Evolutionary conservation across 2,797 vertebrate genomes (phyloP), one percentile per base, ranked within the genome.

Genomic region (Decapterus maruadsi): DNA sequence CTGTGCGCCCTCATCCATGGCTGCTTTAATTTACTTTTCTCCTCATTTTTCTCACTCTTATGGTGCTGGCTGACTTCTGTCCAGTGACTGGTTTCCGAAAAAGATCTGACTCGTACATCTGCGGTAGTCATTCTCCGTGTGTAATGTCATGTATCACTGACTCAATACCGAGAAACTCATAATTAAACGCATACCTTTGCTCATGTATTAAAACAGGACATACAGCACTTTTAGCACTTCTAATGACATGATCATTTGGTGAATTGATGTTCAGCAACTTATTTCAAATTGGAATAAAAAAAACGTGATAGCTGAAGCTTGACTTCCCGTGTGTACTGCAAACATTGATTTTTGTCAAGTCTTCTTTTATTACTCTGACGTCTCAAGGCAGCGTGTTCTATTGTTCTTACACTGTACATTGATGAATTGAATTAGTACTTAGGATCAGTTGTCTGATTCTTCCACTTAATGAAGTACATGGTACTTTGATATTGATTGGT

Each of bases 361-460:
- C 1, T 22, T 53, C 13, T 60, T 34, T 20, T 22, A 29, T 4
- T 14, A 13, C 8, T 51, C 4, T 31, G 6, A 11, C 48, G 19
- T 36, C 26, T 78, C 19, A 0, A 1, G 5, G 2, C 20, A 22
- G 40, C 42, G 40, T 53, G 31, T 57, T 9, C 12, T 69, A 9
- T 16, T 16, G 2, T 59, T 48, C 17, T 40, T 16, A 12, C 40
- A 48, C 9, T 34, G 29, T 50, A 26, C 8, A 29, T 42, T 45
- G 43, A 71, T 54, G 19, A 68, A 26, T 26, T 14, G 29, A 69
- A 19, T 19, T 26, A 38, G 60, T 13, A 20, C 62, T 63, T 63
- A 20, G 34, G 42, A 56, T 65, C 63, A 64, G 40, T 55, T n/a
- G 48, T 51, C 40, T 56, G 55, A 65, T 55, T 65, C 43, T 61